Evolutionary conservation across 2,888 invertebrate genomes (phyloP), one percentile per base, ranked within the genome.

Genomic region (Agrochola lychnidis): DNA sequence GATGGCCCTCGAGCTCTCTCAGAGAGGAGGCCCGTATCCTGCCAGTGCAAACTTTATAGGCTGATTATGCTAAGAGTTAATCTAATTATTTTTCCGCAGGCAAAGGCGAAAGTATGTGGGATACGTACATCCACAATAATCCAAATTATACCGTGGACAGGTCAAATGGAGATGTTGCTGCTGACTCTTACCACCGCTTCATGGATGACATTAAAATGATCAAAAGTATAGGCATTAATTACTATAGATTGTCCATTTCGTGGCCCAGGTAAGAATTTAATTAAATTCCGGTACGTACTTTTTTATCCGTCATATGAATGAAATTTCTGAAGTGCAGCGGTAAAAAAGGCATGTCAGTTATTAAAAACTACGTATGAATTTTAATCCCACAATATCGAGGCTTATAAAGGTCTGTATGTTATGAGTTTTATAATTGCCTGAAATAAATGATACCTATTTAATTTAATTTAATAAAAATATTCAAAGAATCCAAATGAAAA

Each of bases 211-310:
- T 98, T 0, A 92, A 96, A 83, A 97, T 98, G 94, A 90, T 98
- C 2, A 95, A 96, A 80, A 96, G 97, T 57, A 92, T 98, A 22
- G 97, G 97, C 16, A 97, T 98, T 0, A 93, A 97, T 73, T 97
- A 97, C 85, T 98, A 98, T 90, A 96, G 98, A 30, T 97, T 98
- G 91, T 98, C 98, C 0, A 95, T 98, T 68, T 97, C 98, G 0
- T 99, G 98, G 98, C 94, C 98, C 6, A 96, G 96, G 96, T 96
- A 88, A 90, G 87, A n/a, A 12, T 19, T 68, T 40, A 12, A 59
- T 57, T n/a, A 68, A 68, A 56, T 36, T 36, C 6, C 6, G 14
- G 2, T 30, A 59, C 6, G 6, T 25, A 56, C 2, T 4, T 12
- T 10, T 56, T 56, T 57, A 6, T 7, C 9, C 59, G 1, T 19